Evolutionary conservation across 2,888 invertebrate genomes (phyloP), one percentile per base, ranked within the genome.

Genomic region (Eulithis testata): DNA sequence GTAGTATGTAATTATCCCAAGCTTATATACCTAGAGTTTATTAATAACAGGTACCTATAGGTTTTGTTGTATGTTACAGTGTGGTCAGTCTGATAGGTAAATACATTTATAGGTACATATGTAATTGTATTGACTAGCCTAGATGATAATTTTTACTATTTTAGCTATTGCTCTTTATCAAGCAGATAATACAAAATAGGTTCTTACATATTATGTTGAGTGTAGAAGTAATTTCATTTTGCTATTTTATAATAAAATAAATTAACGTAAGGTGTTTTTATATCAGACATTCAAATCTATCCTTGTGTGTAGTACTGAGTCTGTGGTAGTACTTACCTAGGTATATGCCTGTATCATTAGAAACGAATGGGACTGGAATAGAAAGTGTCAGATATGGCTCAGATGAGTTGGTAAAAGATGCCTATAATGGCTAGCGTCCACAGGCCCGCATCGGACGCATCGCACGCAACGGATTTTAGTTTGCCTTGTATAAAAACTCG

Each of bases 141-240:
- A 66, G 66, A 69, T 71, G 60, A 69, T 73, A 74, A 76, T 70
- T 60, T 69, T 73, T 74, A 76, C 75, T 72, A 76, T 54, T 61
- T 56, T 56, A 31, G 53, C 37, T 63, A 65, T 70, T 75, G 69
- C 73, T 74, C 69, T 71, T 44, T 60, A 70, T 57, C 69, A 65
- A 72, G 62, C 53, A 55, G 64, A 63, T 64, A 67, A 67, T 65
- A 64, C 45, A 73, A 63, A 54, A 68, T 66, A 55, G 53, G 31
- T 31, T 3, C 5, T 4, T 31, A 31, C 31, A 61, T 71, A 66
- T 65, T 71, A 66, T 65, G 68, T 74, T 73, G 58, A 68, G 71
- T 73, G 68, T 76, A 78, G 76, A 76, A 74, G 71, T 79, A 76
- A 76, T 75, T 72, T 79, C 77, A 80, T 79, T 80, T 79, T 80